Conservation (phyloP, 2,113 vertebrate genomes). For the Clinocottus analis region DNA sequence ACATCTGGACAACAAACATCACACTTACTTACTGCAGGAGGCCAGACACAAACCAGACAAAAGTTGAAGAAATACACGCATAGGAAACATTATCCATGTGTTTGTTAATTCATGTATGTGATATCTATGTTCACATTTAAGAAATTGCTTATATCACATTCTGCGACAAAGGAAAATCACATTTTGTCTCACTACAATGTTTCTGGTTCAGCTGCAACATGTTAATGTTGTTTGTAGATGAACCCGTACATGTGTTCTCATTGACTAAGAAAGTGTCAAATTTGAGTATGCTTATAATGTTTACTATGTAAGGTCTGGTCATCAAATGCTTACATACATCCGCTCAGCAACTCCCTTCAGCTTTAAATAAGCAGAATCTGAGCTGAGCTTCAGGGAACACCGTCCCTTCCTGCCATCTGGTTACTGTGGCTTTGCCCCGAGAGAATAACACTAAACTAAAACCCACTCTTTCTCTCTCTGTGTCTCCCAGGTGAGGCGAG, state of each 20-base stretch:
- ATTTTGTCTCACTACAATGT: background rate
- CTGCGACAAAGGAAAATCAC: background rate
- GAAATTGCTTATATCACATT: background rate
- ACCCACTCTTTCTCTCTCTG: conserved; percentile 42
- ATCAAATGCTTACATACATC: conserved; percentile 36
- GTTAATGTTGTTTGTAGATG: background rate
- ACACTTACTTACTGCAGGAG: background rate
- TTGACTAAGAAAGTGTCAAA: background rate
- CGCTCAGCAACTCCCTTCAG: conserved; percentile 51
- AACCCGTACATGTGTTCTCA: conserved; percentile 8
- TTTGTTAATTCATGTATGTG: background rate
- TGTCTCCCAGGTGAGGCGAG: conserved; percentile 63
- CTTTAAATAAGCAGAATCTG: conserved; percentile 55
- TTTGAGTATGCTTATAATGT: conserved; percentile 1
- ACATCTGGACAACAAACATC: background rate
- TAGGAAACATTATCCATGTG: background rate
- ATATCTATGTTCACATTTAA: background rate
- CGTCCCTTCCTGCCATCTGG: conserved; percentile 63
- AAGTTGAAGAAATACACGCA: background rate
- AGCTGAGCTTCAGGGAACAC: conserved; percentile 43
- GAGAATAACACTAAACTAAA: conserved; percentile 57
- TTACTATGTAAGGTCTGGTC: conserved; percentile 12
- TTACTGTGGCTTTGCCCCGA: conserved; percentile 27
- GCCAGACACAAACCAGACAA: background rate
- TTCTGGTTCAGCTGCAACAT: background rate